Base-by-base conservation (phyloP, 2,888 invertebrate genomes). In the Thyatira batis region DNA sequence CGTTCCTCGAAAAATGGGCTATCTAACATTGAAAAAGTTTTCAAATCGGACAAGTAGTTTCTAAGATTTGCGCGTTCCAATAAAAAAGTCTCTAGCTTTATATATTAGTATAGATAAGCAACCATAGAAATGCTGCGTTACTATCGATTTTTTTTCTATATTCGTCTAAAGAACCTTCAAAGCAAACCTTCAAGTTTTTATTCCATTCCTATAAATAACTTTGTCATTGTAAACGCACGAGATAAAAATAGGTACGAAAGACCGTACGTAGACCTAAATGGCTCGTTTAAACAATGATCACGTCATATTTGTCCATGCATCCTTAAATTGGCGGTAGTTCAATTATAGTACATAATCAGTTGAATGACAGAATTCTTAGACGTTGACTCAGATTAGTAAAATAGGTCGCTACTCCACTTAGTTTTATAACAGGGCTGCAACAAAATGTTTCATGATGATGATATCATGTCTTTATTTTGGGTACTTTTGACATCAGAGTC, bases 281-380 rank as follows among this genome's bases (percentile, higher is more conserved):
- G 23, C 17, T 39, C 2, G 17, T 39, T 39, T 11, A 28, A 48
- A 61, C 59, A 58, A 30, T 54, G 11, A 69, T 76, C 76, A 78
- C 51, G 53, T 43, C 53, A 50, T 49, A 61, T 65, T 58, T 57
- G 58, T 50, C 45, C 61, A 57, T 69, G 67, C 65, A 69, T 67
- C 63, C 65, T 63, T 69, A 71, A 77, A 74, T 72, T 74, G 72
- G 59, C 63, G 60, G 54, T 54, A 59, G 63, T 65, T 69, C 67
- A 76, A 78, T 76, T 74, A n/a, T n/a, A 65, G 54, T 54, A 55
- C 61, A 63, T 65, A 61, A 65, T 63, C 61, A 60, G 52, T 60
- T 57, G 23, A 50, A 61, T 39, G 20, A 27, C 49, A 57, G 58
- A 59, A 77, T 75, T 75, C 71, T 68, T 73, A 77, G 74, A 77